A percentile compares a stretch with the other conserved stretches of the same genome.
Evolutionary conservation across 1,140 invertebrate species (phyloP).

Genomic region (Hylaeus volcanicus): DNA sequence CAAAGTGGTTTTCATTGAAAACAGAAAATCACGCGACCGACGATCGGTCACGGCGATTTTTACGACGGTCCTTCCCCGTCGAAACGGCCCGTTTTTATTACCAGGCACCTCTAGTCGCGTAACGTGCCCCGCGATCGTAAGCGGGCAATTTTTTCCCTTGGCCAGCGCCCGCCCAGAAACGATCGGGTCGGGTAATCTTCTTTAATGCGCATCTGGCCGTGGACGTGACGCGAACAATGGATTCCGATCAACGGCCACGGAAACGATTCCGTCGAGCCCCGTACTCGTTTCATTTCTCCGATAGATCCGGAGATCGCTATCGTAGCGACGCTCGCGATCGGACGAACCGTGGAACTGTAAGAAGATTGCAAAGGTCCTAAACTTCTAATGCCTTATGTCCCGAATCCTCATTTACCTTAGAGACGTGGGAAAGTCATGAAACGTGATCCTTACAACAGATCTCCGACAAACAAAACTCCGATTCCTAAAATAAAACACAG

Average conservation of each 20-base stretch:
- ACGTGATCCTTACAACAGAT: too few relatives aligned
- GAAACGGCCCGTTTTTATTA: conserved; percentile 45
- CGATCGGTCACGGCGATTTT: conserved; percentile 50
- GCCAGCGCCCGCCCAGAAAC: not conserved
- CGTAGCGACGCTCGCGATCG: not conserved
- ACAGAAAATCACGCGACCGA: not conserved
- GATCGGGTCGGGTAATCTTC: conserved; percentile 28
- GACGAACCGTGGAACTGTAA: too few relatives aligned
- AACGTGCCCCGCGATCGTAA: conserved; percentile 52
- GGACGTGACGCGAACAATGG: conserved; percentile 39
- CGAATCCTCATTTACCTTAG: too few relatives aligned
- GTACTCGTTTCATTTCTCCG: conserved; percentile 1
- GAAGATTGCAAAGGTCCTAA: too few relatives aligned
- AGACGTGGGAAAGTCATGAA: too few relatives aligned
- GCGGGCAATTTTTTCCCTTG: not conserved
- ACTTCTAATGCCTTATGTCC: too few relatives aligned
- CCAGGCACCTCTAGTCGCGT: conserved; percentile 30
- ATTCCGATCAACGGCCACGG: conserved; percentile 19
- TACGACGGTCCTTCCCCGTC: conserved; percentile 4
- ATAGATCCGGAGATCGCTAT: conserved; percentile 17
- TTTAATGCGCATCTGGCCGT: conserved; percentile 22
- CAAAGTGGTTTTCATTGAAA: conserved; percentile 27
- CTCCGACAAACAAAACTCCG: too few relatives aligned
- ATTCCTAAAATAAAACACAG: too few relatives aligned
- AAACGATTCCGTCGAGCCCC: not conserved